phyloP scores from a whole-genome alignment of 2,113 vertebrate species.

The Engraulis encrasicolus region DNA sequence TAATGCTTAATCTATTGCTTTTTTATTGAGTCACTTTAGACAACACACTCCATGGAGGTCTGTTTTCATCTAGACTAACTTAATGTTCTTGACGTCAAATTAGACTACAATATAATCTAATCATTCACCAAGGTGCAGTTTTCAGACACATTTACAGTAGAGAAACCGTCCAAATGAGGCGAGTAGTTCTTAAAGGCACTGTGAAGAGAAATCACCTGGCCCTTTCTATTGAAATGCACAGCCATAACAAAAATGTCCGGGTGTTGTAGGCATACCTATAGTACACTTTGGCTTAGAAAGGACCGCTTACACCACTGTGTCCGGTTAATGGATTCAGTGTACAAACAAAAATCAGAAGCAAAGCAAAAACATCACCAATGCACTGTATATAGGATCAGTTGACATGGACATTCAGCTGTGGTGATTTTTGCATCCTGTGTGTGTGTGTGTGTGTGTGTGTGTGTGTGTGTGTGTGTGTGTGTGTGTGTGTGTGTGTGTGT shows the following conservation, averaged over 20 bases:
- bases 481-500: too few relatives aligned
- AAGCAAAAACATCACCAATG: neutral
- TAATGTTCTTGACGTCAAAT: too few relatives aligned
- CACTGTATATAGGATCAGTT: neutral
- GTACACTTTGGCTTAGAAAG: neutral
- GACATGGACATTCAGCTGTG: neutral
- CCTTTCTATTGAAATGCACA: neutral
- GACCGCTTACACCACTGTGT: neutral
- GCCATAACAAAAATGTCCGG: neutral
- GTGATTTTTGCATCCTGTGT: neutral
- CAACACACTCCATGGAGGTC: neutral
- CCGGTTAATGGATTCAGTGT: neutral
- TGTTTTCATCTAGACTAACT: neutral
- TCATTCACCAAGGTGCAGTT: neutral
- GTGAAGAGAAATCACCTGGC: neutral
- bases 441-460: too few relatives aligned
- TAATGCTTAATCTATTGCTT: neutral
- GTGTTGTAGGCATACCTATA: neutral
- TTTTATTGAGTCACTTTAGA: neutral
- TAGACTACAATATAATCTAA: neutral
- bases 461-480: too few relatives aligned
- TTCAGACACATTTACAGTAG: neutral
- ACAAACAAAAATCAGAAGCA: neutral
- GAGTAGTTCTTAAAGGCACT: neutral
- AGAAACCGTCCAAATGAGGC: neutral